phyloP scores from a whole-genome alignment of 2,888 invertebrate species.

The Hirtodrosophila alboralis region DNA sequence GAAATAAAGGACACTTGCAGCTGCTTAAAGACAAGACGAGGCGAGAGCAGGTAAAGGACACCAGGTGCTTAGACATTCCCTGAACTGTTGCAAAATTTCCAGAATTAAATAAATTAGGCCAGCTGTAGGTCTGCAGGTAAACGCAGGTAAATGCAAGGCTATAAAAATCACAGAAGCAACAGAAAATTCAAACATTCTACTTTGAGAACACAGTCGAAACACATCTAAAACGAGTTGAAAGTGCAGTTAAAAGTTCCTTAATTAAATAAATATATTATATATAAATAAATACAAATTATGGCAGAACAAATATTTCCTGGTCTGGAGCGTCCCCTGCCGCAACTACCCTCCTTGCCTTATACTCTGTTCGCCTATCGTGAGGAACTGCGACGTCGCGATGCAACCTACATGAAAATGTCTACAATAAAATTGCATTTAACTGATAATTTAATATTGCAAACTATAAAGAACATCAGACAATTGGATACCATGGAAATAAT shows the following conservation, averaged over 20 bases:
- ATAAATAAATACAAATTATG: slow-evolving; percentile 24
- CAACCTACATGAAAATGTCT: slow-evolving; percentile 70
- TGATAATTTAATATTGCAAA: slow-evolving; percentile 67
- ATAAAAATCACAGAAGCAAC: slow-evolving; percentile 47
- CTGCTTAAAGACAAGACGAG: too few species aligned
- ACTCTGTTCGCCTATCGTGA: slow-evolving; percentile 68
- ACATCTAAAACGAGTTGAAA: slow-evolving; percentile 13
- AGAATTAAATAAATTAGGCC: slow-evolving; percentile 20
- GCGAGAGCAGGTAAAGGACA: slow-evolving; percentile 59
- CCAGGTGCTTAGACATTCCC: slow-evolving; percentile 51
- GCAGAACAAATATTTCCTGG: slow-evolving; percentile 66
- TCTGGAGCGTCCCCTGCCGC: slow-evolving; percentile 63
- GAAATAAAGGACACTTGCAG: slow-evolving; percentile 51
- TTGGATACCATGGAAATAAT: slow-evolving; percentile 67
- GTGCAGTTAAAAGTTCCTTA: slow-evolving; percentile 16
- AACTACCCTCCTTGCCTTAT: slow-evolving; percentile 63
- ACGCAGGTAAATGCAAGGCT: slow-evolving; percentile 27
- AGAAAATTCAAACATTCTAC: slow-evolving; percentile 29
- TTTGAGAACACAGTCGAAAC: slow-evolving; percentile 22
- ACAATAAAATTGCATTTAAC: slow-evolving; percentile 68
- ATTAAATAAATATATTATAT: not conserved
- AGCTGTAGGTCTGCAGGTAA: too few species aligned
- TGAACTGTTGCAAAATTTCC: slow-evolving; percentile 31
- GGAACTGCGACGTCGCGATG: slow-evolving; percentile 63
- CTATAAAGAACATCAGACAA: slow-evolving; percentile 65